Evolutionary conservation across 2,888 invertebrate species (phyloP).

Genomic region (Apotomis turbidana): DNA sequence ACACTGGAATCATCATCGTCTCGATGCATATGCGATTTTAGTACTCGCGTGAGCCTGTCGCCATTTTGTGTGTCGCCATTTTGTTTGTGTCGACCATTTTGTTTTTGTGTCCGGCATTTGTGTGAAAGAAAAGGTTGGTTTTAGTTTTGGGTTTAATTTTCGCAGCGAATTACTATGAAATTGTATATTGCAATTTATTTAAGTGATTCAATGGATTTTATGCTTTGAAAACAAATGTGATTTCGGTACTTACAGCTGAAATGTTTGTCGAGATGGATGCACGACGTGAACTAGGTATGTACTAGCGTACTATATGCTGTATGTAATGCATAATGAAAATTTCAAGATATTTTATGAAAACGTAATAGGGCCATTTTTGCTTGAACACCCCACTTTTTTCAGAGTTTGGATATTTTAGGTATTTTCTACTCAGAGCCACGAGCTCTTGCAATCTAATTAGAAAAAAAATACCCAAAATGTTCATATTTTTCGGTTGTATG

Average conservation of each 20-base stretch:
- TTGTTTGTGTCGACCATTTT: slow-evolving; percentile 28
- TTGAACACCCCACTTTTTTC: too few species aligned
- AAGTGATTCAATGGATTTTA: slow-evolving; percentile 4
- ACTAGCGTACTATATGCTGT: slow-evolving; percentile 5
- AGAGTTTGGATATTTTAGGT: too few species aligned
- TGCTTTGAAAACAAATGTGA: slow-evolving; percentile 11
- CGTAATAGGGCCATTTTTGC: too few species aligned
- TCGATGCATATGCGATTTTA: slow-evolving; percentile 73
- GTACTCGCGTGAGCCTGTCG: slow-evolving; percentile 65
- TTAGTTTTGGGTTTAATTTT: slow-evolving; percentile 15
- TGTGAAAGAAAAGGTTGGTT: slow-evolving; percentile 26
- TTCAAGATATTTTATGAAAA: background rate
- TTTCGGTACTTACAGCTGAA: slow-evolving; percentile 28
- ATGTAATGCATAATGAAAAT: slow-evolving; percentile 4
- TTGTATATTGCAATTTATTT: background rate
- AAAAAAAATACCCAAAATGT: too few species aligned
- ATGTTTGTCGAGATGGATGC: background rate
- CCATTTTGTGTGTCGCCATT: slow-evolving; percentile 49
- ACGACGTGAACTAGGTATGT: background rate
- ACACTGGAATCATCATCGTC: slow-evolving; percentile 79
- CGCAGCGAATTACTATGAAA: background rate
- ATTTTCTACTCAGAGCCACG: too few species aligned
- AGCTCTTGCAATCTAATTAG: too few species aligned
- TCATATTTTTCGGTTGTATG: too few species aligned
- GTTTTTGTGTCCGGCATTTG: slow-evolving; percentile 29